phyloP scores from a whole-genome alignment of 2,888 invertebrate genomes.

The Cerastoderma edule region DNA sequence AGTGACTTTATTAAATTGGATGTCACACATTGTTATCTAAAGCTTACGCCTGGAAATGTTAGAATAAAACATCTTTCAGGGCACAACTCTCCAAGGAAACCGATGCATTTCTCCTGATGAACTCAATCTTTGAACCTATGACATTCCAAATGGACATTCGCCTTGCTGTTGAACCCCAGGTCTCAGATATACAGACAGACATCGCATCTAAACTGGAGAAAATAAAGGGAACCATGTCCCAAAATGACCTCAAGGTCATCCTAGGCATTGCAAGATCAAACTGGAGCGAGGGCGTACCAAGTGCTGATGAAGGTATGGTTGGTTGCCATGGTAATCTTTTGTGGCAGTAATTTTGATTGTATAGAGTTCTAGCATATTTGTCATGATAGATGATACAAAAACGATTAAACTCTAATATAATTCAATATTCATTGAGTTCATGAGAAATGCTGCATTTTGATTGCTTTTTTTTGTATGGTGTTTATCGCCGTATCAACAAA shows the following conservation, averaged over 20 bases:
- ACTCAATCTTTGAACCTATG: conserved; percentile 91
- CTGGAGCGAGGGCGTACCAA: conserved; percentile 84
- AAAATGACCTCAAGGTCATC: conserved; percentile 90
- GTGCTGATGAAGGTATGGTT: conserved; percentile 71
- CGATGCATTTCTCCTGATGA: conserved; percentile 89
- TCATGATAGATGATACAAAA: no score
- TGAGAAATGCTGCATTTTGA: no score
- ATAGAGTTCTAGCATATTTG: no score
- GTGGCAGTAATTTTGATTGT: no score
- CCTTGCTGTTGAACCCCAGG: conserved; percentile 86
- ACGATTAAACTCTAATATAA: no score
- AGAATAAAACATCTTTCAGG: conserved; percentile 22
- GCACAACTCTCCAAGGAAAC: conserved; percentile 74
- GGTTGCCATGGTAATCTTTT: no score
- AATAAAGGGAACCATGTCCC: conserved; percentile 88
- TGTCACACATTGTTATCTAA: not conserved
- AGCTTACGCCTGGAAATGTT: not conserved
- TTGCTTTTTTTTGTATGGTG: no score
- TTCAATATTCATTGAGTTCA: no score
- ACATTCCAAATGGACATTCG: conserved; percentile 90
- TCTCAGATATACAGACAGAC: conserved; percentile 85
- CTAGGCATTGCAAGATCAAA: conserved; percentile 90
- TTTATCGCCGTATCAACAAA: no score
- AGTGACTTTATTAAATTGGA: not conserved
- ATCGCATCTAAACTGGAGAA: conserved; percentile 88